Base-by-base conservation (phyloP, 2,797 vertebrate species). In the Pelochelys cantorii region DNA sequence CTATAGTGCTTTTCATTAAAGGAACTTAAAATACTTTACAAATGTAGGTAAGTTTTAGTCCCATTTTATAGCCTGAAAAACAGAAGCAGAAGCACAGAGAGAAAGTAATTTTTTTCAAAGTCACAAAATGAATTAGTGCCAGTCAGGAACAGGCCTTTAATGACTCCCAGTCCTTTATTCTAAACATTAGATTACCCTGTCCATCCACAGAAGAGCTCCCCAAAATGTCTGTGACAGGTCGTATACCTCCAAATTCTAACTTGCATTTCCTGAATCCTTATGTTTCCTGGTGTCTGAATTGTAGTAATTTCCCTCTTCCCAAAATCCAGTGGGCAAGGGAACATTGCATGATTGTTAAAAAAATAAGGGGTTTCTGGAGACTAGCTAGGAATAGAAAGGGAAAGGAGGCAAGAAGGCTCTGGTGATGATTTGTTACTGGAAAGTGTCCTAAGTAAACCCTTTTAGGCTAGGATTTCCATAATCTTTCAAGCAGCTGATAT, bases 121-220 rank as follows among this genome's bases (percentile, higher is more conserved):
- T 71, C 53, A 42, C 3, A 55, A 1, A 53, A 5, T 12, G 1
- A 55, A 37, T 12, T 6, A 75, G 7, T 0, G 0, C 1, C 22
- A 14, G 23, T 15, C n/a, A 86, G 12, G 62, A 82, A 20, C n/a
- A 22, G 27, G 48, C 89, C 4, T 15, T 17, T 81, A 37, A 22
- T 57, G 3, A 57, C 2, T 60, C 81, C 78, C 7, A 84, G 29
- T 5, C 1, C 7, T 3, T 77, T 57, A 48, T 1, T 74, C 52
- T 79, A 83, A 84, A 0, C 1, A 65, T 34, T 55, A 75, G 13
- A 2, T 86, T 59, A 87, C 79, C 65, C 48, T 86, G 0, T 42
- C 27, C 81, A 22, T 29, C 75, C 48, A 15, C 29, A 11, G 81
- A 88, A 89, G 0, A 2, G 1, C 8, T 79, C 78, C 56, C 27